Base-by-base conservation (phyloP, 2,797 vertebrate species). In the Delichon dasypus region DNA sequence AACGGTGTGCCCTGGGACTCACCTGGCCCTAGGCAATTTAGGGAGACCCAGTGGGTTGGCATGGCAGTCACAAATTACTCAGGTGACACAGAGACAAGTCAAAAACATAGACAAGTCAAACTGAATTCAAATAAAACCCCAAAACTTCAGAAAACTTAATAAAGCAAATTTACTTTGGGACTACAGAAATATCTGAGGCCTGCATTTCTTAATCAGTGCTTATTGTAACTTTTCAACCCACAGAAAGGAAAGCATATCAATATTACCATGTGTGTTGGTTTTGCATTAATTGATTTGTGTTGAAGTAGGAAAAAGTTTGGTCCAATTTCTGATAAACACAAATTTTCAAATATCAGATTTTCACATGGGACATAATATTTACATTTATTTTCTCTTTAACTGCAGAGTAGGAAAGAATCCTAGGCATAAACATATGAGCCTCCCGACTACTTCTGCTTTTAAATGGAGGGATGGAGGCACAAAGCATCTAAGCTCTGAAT, bases 391-490 rank as follows among this genome's bases (percentile, higher is more conserved):
- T 55, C n/a, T 93, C 32, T 95, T 73, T 71, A 88, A 87, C 34
- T 87, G 25, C 25, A 88, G 54, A 80, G 42, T 54, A 40, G 11
- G 54, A 82, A 93, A 90, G 44, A 91, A 73, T 47, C 16, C 21
- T 36, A 91, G 70, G 16, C 55, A 86, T 42, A 89, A 94, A 65
- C 50, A 44, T 16, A 48, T 44, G 55, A 94, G 54, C 57, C 30
- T 87, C 44, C 34, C 90, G 48, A 84, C 79, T 82, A 90, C 71
- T 91, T 94, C n/a, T 94, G 40, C 61, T 89, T 87, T 85, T 67
- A 30, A 23, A 83, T 30, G 23, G 67, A 91, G 76, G 62, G 60
- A 78, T 7, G 14, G n/a, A 94, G 32, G 45, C 48, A 88, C n/a
- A 57, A 66, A 88, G 32, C 32, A 3, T 45, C 61, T 76, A 88